phyloP scores from a whole-genome alignment of 2,888 invertebrate species.

The Halictus quadricinctus region DNA sequence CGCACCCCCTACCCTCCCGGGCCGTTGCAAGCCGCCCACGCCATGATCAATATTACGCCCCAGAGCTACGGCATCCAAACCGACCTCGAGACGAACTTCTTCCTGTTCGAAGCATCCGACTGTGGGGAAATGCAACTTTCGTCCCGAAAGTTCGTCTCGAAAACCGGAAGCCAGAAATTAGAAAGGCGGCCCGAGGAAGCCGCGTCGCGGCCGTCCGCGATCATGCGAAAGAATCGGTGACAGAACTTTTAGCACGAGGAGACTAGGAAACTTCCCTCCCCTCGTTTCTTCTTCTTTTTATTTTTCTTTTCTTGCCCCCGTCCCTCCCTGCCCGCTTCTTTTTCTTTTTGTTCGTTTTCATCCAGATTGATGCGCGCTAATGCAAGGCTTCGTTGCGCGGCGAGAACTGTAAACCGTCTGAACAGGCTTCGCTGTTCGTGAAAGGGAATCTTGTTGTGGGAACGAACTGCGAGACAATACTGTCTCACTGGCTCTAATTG shows the following conservation, averaged over 20 bases:
- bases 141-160: conserved; percentile 51
- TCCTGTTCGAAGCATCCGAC: conserved; percentile 72
- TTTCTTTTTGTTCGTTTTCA: not conserved
- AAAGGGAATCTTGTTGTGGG: not conserved
- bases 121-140: conserved; percentile 55
- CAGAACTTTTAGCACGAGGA: conserved; percentile 6
- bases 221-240: conserved; percentile 39
- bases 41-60: conserved; percentile 82
- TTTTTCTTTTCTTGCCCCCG: not conserved
- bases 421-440: not conserved
- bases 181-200: conserved; percentile 19
- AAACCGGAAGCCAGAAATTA: conserved; percentile 66
- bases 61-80: conserved; percentile 80
- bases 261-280: not conserved
- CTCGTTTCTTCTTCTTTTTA: not conserved
- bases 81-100: conserved; percentile 80
- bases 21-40: conserved; percentile 68
- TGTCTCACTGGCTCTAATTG: not conserved
- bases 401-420: not conserved
- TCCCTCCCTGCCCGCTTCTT: too few relatives aligned
- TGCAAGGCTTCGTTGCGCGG: not conserved
- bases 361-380: conserved; percentile 1
- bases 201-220: conserved; percentile 15
- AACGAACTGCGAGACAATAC: conserved; percentile 5
- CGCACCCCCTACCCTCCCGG: not conserved